Evolutionary conservation across 2,113 vertebrate genomes (phyloP).

Genomic region (Seriola dumerili): DNA sequence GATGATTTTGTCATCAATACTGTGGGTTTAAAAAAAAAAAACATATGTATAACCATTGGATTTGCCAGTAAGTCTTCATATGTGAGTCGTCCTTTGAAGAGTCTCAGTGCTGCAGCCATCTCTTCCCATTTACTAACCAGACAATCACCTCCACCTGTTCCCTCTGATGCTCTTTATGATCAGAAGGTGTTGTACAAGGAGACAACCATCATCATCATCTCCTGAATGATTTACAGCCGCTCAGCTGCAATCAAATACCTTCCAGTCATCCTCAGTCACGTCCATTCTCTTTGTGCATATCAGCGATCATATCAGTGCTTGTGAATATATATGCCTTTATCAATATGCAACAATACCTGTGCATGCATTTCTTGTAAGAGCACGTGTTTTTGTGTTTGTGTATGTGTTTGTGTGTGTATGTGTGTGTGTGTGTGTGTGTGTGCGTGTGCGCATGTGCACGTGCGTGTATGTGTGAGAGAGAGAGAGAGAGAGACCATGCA

Average conservation of each 20-base stretch:
- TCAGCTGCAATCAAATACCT: constrained; percentile 50
- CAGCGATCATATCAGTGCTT: constrained; percentile 36
- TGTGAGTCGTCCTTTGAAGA: constrained; percentile 9
- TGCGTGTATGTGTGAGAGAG: not conserved
- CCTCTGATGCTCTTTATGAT: constrained; percentile 38
- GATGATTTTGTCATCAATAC: not conserved
- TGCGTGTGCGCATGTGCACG: not conserved
- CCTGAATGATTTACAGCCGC: constrained; percentile 59
- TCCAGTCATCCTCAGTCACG: constrained; percentile 23
- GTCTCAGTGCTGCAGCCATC: constrained; percentile 1
- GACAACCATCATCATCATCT: constrained; percentile 30
- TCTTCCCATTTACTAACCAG: constrained; percentile 39
- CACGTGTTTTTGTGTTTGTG: not conserved
- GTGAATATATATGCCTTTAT: constrained; percentile 37
- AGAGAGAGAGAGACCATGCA: constrained; percentile 3
- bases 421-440: not conserved
- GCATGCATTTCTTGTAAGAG: constrained; percentile 4
- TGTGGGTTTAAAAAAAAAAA: not conserved
- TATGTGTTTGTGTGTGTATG: not conserved
- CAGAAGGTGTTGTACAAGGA: constrained; percentile 32
- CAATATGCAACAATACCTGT: constrained; percentile 24
- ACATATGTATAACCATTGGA: not conserved
- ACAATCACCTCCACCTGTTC: constrained; percentile 36
- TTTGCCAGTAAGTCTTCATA: not conserved
- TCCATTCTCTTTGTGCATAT: constrained; percentile 24